Evolutionary conservation across 1,140 invertebrate genomes (phyloP), one percentile per base, ranked within the genome.

Genomic region (Ladona fulva): DNA sequence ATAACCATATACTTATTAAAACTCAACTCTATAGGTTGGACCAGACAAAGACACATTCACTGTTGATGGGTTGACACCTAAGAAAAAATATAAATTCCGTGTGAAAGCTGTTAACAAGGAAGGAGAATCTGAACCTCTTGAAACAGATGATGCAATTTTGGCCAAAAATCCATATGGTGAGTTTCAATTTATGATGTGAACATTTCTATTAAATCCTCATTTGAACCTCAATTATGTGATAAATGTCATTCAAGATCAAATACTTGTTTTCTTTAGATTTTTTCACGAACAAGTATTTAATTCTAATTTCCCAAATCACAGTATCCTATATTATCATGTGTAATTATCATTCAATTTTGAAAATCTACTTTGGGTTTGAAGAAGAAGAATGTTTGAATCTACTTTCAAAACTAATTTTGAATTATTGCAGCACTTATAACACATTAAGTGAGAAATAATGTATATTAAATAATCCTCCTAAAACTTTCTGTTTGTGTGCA

Each of bases 91-190:
- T 86, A 98, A 99, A 86, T 98, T 99, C 88, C 89, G 98, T 74
- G 97, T 99, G 0, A 97, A 96, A 82, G 98, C 98, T 42, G 94
- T 97, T 42, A 99, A 99, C 85, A 98, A 98, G 83, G 98, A 99
- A 87, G 98, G 98, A 0, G 94, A 97, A 87, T 97, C 97, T 0
- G 97, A 99, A 81, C 96, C 98, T 25, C 86, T 99, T 74, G 95
- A 97, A 84, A 96, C 95, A 29, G 92, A 92, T 14, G 94, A 95
- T 81, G 87, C 92, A 6, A 96, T 97, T 80, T 80, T 92, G 42
- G 97, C 97, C 37, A 98, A 95, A 84, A 99, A 99, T 90, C 97
- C 97, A 77, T 99, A 98, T 83, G 94, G 93, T 95, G 85, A 88
- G 83, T 80, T 75, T 66, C 42, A 25, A 37, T 25, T 74, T 37